These are phyloP conservation scores for Stenolophus ochropezus DNA, from an alignment of 2,888 invertebrate genomes.

Conservation along the genomic window DNA sequence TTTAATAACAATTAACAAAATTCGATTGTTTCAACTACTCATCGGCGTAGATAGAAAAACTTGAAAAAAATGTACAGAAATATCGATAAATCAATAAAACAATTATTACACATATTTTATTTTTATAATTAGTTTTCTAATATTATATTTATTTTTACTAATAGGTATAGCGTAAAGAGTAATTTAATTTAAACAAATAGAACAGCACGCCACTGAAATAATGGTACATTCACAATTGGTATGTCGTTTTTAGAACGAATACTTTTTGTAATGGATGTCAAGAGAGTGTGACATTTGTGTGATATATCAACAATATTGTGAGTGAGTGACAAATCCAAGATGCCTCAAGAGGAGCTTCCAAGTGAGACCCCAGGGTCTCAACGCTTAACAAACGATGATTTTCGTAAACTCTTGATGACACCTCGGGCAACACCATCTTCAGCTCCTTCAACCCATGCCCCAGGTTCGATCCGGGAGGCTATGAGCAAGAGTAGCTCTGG, in stretches of 20 bases:
- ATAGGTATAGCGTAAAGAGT: too few relatives aligned
- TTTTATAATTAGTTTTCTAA: too few relatives aligned
- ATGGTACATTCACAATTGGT: not conserved
- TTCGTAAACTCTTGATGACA: conserved; percentile 95
- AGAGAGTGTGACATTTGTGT: not conserved
- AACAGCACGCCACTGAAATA: not conserved
- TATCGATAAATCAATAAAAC: too few relatives aligned
- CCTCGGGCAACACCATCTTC: conserved; percentile 85
- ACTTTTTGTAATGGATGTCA: conserved; percentile 14
- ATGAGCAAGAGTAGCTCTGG: conserved; percentile 79
- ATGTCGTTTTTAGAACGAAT: not conserved
- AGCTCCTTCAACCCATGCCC: conserved; percentile 74
- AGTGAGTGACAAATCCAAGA: conserved; percentile 66
- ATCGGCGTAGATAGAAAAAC: not conserved
- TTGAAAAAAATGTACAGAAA: too few relatives aligned
- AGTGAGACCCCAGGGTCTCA: conserved; percentile 82
- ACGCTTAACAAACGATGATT: conserved; percentile 96
- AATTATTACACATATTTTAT: too few relatives aligned
- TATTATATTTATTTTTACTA: too few relatives aligned
- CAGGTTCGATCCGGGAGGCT: conserved; percentile 81
- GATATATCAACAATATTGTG: not conserved
- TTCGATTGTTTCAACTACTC: not conserved
- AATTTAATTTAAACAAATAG: too few relatives aligned
- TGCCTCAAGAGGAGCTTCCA: conserved; percentile 75
- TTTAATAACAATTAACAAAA: not conserved